A percentile compares a stretch with the other conserved stretches of the same genome.
These are phyloP conservation scores for Oophaga pumilio DNA, from an alignment of 2,113 vertebrate genomes.

Conservation along the genomic window DNA sequence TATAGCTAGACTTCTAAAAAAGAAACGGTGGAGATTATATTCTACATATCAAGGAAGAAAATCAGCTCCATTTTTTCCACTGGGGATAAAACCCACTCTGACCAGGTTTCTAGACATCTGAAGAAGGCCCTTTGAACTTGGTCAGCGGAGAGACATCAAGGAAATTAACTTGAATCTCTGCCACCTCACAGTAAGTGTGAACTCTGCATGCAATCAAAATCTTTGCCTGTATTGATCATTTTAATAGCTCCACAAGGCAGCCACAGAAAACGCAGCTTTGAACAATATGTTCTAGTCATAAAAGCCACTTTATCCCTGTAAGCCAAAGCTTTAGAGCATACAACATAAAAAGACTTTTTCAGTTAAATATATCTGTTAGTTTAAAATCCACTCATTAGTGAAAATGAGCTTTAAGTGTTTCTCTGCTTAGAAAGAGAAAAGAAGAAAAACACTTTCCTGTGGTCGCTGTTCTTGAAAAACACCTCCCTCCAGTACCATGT, in stretches of 20 bases:
- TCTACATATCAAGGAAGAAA: not conserved
- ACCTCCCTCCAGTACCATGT: conserved; percentile 61
- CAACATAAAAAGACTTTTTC: conserved; percentile 52
- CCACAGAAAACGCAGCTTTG: conserved; percentile 46
- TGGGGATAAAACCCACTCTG: conserved; percentile 13
- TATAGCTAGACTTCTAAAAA: not conserved
- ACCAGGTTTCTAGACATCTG: not conserved
- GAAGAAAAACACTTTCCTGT: conserved; percentile 37
- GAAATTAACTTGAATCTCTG: conserved; percentile 53
- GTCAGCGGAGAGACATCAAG: conserved; percentile 39
- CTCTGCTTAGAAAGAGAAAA: conserved; percentile 33
- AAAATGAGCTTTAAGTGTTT: conserved; percentile 58
- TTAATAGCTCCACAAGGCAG: conserved; percentile 52
- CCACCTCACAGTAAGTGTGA: conserved; percentile 45
- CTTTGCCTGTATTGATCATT: conserved; percentile 54
- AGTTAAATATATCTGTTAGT: conserved; percentile 55
- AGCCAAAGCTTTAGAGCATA: conserved; percentile 45
- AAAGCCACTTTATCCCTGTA: conserved; percentile 57
- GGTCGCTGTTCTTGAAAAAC: conserved; percentile 30
- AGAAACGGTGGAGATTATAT: conserved; percentile 2
- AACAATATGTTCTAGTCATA: conserved; percentile 53
- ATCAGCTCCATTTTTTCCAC: conserved; percentile 22
- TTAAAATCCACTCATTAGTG: conserved; percentile 57
- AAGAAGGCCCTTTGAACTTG: conserved; percentile 51
- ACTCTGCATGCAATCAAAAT: conserved; percentile 54